Conservation (phyloP, 2,113 vertebrate genomes). For the Macrotus californicus region DNA sequence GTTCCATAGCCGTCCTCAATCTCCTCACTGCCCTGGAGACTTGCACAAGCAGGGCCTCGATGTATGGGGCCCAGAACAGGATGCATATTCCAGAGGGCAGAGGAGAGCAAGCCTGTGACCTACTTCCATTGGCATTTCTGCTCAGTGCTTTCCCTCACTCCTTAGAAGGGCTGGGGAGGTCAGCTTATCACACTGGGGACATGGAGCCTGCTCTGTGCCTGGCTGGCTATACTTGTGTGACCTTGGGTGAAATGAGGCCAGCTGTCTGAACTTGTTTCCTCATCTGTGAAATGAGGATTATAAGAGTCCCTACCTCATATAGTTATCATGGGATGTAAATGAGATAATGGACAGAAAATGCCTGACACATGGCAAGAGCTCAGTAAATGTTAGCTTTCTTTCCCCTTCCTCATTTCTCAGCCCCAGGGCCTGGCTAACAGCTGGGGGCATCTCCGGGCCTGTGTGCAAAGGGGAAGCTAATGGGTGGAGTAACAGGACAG, state of each 20-base stretch:
- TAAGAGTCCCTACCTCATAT: slow-evolving; percentile 26
- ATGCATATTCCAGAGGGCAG: neutral
- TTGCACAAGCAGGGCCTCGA: neutral
- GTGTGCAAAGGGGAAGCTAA: slow-evolving; percentile 18
- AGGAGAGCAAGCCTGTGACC: neutral
- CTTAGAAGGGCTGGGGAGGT: neutral
- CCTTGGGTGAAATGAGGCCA: slow-evolving; percentile 11
- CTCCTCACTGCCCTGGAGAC: neutral
- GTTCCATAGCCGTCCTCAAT: neutral
- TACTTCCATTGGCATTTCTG: neutral
- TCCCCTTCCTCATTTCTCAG: slow-evolving; percentile 37
- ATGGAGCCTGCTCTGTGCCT: neutral
- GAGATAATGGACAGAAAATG: slow-evolving; percentile 51
- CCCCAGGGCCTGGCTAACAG: slow-evolving; percentile 40
- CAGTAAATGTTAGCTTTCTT: slow-evolving; percentile 34
- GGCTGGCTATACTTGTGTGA: neutral
- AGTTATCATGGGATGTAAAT: slow-evolving; percentile 43
- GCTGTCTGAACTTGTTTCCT: slow-evolving; percentile 38
- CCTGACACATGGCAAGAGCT: slow-evolving; percentile 40
- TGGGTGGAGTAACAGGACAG: slow-evolving; percentile 34
- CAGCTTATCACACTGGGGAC: neutral
- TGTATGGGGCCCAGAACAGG: neutral
- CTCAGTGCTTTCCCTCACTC: neutral
- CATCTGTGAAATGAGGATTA: slow-evolving; percentile 26
- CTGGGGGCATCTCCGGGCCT: slow-evolving; percentile 37